Evolutionary conservation across 2,797 vertebrate species (phyloP).

Genomic region (Lophius americanus): DNA sequence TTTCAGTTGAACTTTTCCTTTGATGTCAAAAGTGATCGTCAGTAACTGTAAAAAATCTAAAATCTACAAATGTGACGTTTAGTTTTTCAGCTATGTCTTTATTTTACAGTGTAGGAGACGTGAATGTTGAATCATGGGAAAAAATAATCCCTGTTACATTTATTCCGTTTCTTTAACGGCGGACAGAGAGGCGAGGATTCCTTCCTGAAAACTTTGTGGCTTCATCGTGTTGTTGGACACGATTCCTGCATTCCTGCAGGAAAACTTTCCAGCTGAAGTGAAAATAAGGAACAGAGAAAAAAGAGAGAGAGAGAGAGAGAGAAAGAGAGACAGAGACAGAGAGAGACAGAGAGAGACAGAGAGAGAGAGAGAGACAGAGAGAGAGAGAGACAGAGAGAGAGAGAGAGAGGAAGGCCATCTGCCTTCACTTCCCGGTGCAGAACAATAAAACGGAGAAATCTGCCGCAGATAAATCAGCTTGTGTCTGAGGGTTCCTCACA

Average conservation of each 20-base stretch:
- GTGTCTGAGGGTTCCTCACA: no score
- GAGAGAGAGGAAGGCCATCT: conserved; percentile 46
- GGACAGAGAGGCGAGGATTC: neutral
- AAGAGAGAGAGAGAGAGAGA: neutral
- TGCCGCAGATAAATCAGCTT: conserved; percentile 18
- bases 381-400: conserved; percentile 36
- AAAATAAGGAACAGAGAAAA: neutral
- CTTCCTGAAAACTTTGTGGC: neutral
- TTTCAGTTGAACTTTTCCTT: no score
- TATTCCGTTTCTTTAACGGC: no score
- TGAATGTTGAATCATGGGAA: no score
- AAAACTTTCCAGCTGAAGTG: neutral
- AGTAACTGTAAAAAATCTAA: no score
- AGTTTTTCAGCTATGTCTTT: no score
- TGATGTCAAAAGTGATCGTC: no score
- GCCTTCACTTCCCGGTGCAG: conserved; percentile 37
- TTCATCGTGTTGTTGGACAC: neutral
- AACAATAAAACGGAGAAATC: conserved; percentile 25
- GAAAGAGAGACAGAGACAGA: no score
- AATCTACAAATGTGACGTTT: no score
- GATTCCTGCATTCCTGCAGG: neutral
- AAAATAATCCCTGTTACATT: no score
- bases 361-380: conserved; percentile 24
- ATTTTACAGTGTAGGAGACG: no score
- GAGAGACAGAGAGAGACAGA: no score